Evolutionary conservation across 30 jellyfish, hydroid and myxozoan genomes (phyloP).

Genomic region (Aurelia aurita complex sp. Pacific): DNA sequence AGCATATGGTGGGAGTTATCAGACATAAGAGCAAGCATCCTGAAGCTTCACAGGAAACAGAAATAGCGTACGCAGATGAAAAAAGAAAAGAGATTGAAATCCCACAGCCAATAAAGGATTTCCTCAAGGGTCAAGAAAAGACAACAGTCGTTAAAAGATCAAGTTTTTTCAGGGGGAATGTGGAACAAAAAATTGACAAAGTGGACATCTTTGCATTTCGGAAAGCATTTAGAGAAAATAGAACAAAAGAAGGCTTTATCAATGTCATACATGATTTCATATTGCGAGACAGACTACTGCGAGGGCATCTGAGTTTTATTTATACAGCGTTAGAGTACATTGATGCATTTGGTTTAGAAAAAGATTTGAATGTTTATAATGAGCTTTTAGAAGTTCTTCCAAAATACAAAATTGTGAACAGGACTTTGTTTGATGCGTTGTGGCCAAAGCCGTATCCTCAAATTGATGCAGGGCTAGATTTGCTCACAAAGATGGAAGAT

Average conservation of each 20-base stretch:
- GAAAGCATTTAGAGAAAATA: constrained; percentile 47
- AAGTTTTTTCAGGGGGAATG: constrained; percentile 46
- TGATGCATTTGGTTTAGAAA: constrained; percentile 74
- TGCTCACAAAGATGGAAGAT: constrained; percentile 91
- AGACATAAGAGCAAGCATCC: not conserved
- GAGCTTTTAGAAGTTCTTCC: constrained; percentile 89
- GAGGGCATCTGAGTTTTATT: constrained; percentile 89
- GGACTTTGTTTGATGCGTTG: constrained; percentile 79
- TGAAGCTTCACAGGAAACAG: not conserved
- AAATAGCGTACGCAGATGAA: not conserved
- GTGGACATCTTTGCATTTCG: constrained; percentile 45
- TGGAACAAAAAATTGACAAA: constrained; percentile 40
- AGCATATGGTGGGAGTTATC: not conserved
- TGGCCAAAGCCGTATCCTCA: constrained; percentile 99
- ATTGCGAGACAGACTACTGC: constrained; percentile 53
- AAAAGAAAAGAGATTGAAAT: constrained; percentile 7
- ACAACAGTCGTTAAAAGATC: constrained; percentile 18
- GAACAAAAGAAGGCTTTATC: constrained; percentile 69
- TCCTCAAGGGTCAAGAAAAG: constrained; percentile 29
- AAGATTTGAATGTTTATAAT: constrained; percentile 83
- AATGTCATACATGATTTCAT: constrained; percentile 57
- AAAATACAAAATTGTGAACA: constrained; percentile 68
- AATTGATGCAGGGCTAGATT: constrained; percentile 81
- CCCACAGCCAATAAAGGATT: constrained; percentile 14
- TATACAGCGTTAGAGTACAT: constrained; percentile 80